These are phyloP conservation scores for Chiloscyllium plagiosum DNA, from an alignment of 2,113 vertebrate species.

Conservation along the genomic window DNA sequence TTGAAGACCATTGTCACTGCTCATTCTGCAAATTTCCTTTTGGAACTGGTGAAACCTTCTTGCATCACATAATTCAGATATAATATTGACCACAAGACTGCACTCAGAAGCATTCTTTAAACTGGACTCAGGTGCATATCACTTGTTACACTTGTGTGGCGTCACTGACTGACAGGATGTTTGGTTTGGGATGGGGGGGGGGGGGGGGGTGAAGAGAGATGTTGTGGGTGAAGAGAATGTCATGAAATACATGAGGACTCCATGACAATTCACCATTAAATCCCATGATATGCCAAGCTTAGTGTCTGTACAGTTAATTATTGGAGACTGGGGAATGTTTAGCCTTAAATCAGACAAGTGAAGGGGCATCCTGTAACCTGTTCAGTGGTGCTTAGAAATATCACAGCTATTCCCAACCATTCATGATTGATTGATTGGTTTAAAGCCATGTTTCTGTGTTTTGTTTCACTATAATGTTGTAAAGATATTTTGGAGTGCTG, in stretches of 20 bases:
- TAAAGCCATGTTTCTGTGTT: conserved; percentile 3
- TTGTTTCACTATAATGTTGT: background rate
- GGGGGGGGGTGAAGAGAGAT: background rate
- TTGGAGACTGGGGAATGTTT: conserved; percentile 10
- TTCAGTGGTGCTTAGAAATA: background rate
- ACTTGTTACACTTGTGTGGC: background rate
- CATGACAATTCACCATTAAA: background rate
- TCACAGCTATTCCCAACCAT: background rate
- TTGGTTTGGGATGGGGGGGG: no score
- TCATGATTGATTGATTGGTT: background rate
- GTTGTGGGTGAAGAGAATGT: background rate
- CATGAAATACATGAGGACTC: background rate
- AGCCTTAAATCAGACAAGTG: background rate
- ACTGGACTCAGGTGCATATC: background rate
- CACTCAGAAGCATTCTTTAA: background rate
- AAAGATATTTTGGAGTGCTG: background rate
- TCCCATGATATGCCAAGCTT: background rate
- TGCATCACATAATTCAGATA: background rate
- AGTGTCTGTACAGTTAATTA: background rate
- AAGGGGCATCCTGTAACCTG: background rate
- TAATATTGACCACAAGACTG: background rate
- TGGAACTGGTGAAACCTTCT: background rate
- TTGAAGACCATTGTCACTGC: background rate
- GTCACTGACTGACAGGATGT: no score
- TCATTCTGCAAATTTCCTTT: background rate